Conservation (phyloP, 2,113 vertebrate species). For the Protomyctophum bolini region DNA sequence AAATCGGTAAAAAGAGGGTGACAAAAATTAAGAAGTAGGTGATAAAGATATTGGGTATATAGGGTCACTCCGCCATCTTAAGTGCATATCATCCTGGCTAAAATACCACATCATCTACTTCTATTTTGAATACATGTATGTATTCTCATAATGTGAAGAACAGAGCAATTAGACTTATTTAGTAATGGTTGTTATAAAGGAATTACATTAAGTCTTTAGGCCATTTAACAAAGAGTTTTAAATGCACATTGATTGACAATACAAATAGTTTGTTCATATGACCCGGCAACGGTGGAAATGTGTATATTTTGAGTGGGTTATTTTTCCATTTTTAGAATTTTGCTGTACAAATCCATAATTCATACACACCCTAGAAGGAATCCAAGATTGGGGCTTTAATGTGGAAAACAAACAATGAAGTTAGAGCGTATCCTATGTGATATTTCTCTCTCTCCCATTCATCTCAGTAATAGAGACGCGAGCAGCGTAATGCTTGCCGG, state of each 20-base stretch:
- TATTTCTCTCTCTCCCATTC: constrained; percentile 94
- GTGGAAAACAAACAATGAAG: constrained; percentile 90
- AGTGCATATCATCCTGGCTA: constrained; percentile 64
- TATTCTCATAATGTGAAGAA: too few species aligned
- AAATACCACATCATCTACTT: background rate
- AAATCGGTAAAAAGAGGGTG: constrained; percentile 26
- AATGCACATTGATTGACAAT: constrained; percentile 14
- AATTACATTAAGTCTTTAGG: constrained; percentile 35
- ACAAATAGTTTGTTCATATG: constrained; percentile 17
- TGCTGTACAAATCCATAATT: constrained; percentile 35
- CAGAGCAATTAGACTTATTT: too few species aligned
- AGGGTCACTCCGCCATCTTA: background rate
- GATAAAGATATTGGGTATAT: background rate
- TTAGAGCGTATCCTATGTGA: constrained; percentile 91
- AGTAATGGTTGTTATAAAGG: background rate
- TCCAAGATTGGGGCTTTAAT: constrained; percentile 63
- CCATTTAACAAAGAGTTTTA: constrained; percentile 26
- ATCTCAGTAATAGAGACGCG: constrained; percentile 99
- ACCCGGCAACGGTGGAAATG: too few species aligned
- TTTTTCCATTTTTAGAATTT: constrained; percentile 31
- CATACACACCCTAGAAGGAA: constrained; percentile 44
- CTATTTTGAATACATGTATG: too few species aligned
- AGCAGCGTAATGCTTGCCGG: constrained; percentile 94
- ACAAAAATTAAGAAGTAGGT: background rate
- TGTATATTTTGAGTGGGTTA: constrained; percentile 28